A percentile compares a stretch with the other conserved stretches of the same genome.
Evolutionary conservation across 2,888 invertebrate species (phyloP).

Genomic region (Colletes collaris): DNA sequence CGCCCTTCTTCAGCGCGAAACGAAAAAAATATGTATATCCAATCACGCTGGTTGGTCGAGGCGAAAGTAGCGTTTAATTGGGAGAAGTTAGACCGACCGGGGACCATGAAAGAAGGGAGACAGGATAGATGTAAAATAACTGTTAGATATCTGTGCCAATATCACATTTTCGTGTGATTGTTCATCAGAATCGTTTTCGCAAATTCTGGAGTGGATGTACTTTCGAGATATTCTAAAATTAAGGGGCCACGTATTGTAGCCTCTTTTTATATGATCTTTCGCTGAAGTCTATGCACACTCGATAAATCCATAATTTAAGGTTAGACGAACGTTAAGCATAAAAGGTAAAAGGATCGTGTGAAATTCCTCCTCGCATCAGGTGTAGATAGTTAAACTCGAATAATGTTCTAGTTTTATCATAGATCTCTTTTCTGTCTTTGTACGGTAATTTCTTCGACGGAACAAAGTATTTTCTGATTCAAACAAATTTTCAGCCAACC

Average conservation of each 20-base stretch:
- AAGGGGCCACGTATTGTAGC: constrained; percentile 53
- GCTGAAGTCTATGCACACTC: constrained; percentile 24
- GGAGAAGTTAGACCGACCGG: constrained; percentile 44
- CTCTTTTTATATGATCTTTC: constrained; percentile 53
- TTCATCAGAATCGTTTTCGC: constrained; percentile 14
- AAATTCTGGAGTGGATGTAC: constrained; percentile 6
- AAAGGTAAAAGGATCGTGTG: not conserved
- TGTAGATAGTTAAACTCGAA: constrained; percentile 39
- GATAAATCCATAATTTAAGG: not conserved
- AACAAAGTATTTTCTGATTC: constrained; percentile 48
- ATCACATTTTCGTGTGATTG: constrained; percentile 29
- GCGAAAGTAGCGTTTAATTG: constrained; percentile 85
- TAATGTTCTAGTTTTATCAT: constrained; percentile 36
- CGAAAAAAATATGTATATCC: constrained; percentile 87
- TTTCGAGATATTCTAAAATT: constrained; percentile 37
- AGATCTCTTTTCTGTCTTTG: constrained; percentile 39
- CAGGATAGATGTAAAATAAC: constrained; percentile 32
- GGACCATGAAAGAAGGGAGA: constrained; percentile 49
- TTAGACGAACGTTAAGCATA: not conserved
- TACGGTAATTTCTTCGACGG: constrained; percentile 40
- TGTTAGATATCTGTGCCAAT: constrained; percentile 57
- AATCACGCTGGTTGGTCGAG: constrained; percentile 83
- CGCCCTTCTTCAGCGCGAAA: constrained; percentile 85
- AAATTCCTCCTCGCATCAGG: constrained; percentile 18
- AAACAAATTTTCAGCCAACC: constrained; percentile 41